Conservation (phyloP, 2,888 invertebrate species). For the Tetramorium bicarinatum region DNA sequence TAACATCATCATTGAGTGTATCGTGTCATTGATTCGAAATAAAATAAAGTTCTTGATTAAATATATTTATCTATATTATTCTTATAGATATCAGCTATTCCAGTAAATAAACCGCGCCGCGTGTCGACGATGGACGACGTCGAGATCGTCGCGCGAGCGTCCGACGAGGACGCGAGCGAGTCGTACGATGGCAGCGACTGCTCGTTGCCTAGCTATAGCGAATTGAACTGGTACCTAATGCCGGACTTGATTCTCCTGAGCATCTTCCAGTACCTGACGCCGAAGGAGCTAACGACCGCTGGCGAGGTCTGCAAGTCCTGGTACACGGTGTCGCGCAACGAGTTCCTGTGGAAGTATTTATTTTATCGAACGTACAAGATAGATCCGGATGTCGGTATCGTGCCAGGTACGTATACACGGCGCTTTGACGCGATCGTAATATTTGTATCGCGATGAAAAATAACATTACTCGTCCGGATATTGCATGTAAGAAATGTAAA, state of each 20-base stretch:
- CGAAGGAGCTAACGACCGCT: slow-evolving; percentile 88
- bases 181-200: slow-evolving; percentile 57
- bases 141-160: slow-evolving; percentile 49
- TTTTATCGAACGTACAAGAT: slow-evolving; percentile 91
- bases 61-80: too few species aligned
- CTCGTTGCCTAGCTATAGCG: slow-evolving; percentile 62
- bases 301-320: slow-evolving; percentile 90
- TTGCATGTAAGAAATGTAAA: not conserved
- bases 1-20: too few species aligned
- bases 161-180: slow-evolving; percentile 45
- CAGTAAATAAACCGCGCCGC: slow-evolving; percentile 79
- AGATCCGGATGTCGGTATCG: slow-evolving; percentile 88
- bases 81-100: slow-evolving; percentile 84
- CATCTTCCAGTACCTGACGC: slow-evolving; percentile 89
- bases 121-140: slow-evolving; percentile 74
- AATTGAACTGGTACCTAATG: slow-evolving; percentile 87
- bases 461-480: slow-evolving; percentile 6
- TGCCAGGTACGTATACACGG: slow-evolving; percentile 87
- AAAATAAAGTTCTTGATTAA: too few species aligned
- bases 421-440: not conserved
- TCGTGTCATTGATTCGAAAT: too few species aligned
- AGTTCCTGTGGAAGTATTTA: slow-evolving; percentile 91
- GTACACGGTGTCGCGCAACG: slow-evolving; percentile 90
- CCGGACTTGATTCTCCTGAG: slow-evolving; percentile 91
- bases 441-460: slow-evolving; percentile 37